A percentile compares a stretch with the other conserved stretches of the same genome.
phyloP scores from a whole-genome alignment of 2,797 vertebrate genomes.

The Leptatherina wallacei region DNA sequence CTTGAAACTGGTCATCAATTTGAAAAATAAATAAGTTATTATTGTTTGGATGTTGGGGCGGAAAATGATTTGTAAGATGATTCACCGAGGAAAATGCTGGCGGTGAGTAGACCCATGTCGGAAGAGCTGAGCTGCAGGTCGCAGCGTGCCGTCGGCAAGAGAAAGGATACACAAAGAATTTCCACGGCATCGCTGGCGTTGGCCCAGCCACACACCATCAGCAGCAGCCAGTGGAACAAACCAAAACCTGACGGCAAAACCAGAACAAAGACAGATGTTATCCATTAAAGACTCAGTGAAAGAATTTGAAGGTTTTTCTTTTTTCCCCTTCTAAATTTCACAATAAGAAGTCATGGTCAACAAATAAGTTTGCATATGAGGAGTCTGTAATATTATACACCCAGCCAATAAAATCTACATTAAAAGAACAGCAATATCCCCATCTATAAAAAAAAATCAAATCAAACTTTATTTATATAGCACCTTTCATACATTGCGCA shows the following conservation, averaged over 20 bases:
- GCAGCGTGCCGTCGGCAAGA: constrained; percentile 79
- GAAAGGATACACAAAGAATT: constrained; percentile 85
- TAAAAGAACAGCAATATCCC: too few relatives aligned
- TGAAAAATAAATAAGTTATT: background rate
- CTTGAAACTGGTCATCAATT: background rate
- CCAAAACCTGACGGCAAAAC: constrained; percentile 77
- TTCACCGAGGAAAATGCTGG: constrained; percentile 84
- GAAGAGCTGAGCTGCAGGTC: constrained; percentile 79
- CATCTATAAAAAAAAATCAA: too few relatives aligned
- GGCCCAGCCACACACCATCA: constrained; percentile 83
- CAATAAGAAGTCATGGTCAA: background rate
- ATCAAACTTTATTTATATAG: too few relatives aligned
- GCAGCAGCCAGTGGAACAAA: constrained; percentile 80
- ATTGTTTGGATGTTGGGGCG: background rate
- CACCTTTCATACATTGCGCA: too few relatives aligned
- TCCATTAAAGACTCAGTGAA: background rate
- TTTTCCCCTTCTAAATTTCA: background rate
- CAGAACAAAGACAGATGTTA: background rate
- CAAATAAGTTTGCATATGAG: background rate
- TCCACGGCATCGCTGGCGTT: constrained; percentile 85
- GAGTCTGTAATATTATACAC: too few relatives aligned
- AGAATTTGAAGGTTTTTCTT: background rate
- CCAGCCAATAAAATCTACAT: too few relatives aligned
- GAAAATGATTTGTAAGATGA: background rate
- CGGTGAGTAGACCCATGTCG: constrained; percentile 84